These are phyloP conservation scores for Episyrphus balteatus DNA, from an alignment of 1,140 invertebrate species.

Conservation along the genomic window DNA sequence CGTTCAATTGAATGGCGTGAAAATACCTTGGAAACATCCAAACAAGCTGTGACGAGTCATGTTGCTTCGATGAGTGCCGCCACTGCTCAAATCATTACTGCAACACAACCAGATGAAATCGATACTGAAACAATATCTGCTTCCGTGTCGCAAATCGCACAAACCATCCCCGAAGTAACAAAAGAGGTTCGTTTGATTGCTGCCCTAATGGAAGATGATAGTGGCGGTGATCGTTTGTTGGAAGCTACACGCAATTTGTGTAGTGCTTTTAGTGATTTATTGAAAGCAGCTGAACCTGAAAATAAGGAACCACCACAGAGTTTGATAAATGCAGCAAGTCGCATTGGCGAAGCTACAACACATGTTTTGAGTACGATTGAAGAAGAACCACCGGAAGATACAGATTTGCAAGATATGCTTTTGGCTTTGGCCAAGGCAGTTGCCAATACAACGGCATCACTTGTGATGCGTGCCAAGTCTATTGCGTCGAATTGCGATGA, in stretches of 20 bases:
- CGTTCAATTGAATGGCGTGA: constrained; percentile 88
- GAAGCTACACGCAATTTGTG: constrained; percentile 88
- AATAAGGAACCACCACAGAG: constrained; percentile 87
- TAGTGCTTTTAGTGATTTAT: constrained; percentile 85
- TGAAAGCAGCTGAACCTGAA: constrained; percentile 89
- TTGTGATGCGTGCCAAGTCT: constrained; percentile 90
- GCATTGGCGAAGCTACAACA: constrained; percentile 91
- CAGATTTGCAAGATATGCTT: constrained; percentile 72
- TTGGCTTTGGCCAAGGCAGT: constrained; percentile 88
- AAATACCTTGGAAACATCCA: constrained; percentile 86
- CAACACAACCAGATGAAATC: constrained; percentile 61
- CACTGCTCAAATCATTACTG: constrained; percentile 92
- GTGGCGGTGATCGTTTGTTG: constrained; percentile 73
- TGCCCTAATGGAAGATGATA: constrained; percentile 76
- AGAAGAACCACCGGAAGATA: constrained; percentile 70
- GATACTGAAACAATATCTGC: constrained; percentile 94
- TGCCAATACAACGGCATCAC: constrained; percentile 88
- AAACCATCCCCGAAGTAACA: constrained; percentile 91
- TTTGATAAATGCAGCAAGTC: constrained; percentile 84
- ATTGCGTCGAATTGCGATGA: constrained; percentile 78
- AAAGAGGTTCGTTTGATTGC: constrained; percentile 90
- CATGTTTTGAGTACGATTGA: constrained; percentile 89
- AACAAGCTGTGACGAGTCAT: constrained; percentile 91
- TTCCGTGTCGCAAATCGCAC: constrained; percentile 93
- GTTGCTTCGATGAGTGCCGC: constrained; percentile 98